Evolutionary conservation across 2,797 vertebrate species (phyloP).

Genomic region (Acestrorhynchus altus): DNA sequence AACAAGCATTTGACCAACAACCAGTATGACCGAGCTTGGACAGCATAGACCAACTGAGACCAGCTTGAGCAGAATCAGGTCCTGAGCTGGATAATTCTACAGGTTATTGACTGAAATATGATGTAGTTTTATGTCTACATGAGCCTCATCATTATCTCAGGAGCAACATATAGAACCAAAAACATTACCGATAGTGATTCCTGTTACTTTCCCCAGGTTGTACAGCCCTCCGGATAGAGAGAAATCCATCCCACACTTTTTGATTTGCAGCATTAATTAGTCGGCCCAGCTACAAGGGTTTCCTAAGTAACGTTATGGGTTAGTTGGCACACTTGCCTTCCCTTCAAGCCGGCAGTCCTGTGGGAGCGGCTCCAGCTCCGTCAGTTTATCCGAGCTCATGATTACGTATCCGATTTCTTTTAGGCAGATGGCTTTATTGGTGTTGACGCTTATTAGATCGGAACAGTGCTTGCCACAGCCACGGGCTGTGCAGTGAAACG

Average conservation of each 20-base stretch:
- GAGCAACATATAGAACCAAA: neutral
- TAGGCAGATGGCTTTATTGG: slow-evolving; percentile 34
- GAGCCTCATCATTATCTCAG: slow-evolving; percentile 11
- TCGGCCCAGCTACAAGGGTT: neutral
- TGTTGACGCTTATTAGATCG: slow-evolving; percentile 39
- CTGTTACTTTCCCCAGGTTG: too few relatives aligned
- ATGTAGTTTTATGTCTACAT: slow-evolving; percentile 13
- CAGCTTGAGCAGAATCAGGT: too few relatives aligned
- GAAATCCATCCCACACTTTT: neutral
- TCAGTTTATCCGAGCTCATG: slow-evolving; percentile 20
- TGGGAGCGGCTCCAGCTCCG: neutral
- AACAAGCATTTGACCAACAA: too few relatives aligned
- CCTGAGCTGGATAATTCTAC: too few relatives aligned
- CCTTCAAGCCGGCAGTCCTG: neutral
- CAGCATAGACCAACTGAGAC: too few relatives aligned
- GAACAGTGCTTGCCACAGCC: neutral
- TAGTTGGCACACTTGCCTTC: neutral
- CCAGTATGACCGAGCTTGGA: too few relatives aligned
- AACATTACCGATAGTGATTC: neutral
- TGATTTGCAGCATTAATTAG: neutral
- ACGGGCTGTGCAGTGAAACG: neutral
- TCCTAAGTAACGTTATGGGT: neutral
- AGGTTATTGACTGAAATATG: too few relatives aligned
- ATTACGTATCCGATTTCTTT: slow-evolving; percentile 36
- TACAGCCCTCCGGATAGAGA: neutral